Percentiles rank a stretch among this genome's conserved stretches.
These are phyloP conservation scores for Agrotis ipsilon DNA, from an alignment of 2,888 invertebrate genomes.

Conservation along the genomic window DNA sequence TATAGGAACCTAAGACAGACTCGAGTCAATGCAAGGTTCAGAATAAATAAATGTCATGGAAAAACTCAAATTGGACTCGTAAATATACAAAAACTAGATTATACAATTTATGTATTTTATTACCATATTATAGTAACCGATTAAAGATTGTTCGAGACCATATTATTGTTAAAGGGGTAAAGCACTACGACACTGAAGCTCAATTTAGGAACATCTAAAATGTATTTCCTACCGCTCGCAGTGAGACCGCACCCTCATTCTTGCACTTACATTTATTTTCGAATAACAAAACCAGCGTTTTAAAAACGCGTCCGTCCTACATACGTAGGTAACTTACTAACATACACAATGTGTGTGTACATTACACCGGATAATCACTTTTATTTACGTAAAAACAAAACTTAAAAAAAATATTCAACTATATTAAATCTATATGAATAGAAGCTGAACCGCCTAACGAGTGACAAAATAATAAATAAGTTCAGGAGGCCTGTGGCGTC, in stretches of 20 bases:
- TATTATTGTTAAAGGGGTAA: constrained; percentile 12
- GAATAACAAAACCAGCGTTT: constrained; percentile 66
- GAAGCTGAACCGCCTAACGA: constrained; percentile 87
- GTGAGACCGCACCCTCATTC: constrained; percentile 63
- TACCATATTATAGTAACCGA: neutral
- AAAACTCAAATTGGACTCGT: constrained; percentile 44
- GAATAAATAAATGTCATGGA: constrained; percentile 64
- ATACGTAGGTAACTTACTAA: constrained; percentile 76
- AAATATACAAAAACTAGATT: constrained; percentile 30
- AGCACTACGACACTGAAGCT: constrained; percentile 46
- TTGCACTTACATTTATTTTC: constrained; percentile 62
- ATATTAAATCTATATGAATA: constrained; percentile 87
- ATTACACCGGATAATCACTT: constrained; percentile 67
- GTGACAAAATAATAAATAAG: constrained; percentile 89
- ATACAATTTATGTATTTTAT: neutral
- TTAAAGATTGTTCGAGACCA: constrained; percentile 7
- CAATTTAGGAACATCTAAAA: constrained; percentile 51
- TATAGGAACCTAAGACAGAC: constrained; percentile 39
- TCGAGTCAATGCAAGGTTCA: constrained; percentile 34
- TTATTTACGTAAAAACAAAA: constrained; percentile 82
- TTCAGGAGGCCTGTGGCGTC: constrained; percentile 80
- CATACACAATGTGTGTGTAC: constrained; percentile 70
- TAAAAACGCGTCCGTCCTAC: constrained; percentile 73
- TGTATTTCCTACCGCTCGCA: constrained; percentile 50
- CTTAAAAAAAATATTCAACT: constrained; percentile 82